Evolutionary conservation across 2,888 invertebrate genomes (phyloP).

Genomic region (Acrobasis repandana): DNA sequence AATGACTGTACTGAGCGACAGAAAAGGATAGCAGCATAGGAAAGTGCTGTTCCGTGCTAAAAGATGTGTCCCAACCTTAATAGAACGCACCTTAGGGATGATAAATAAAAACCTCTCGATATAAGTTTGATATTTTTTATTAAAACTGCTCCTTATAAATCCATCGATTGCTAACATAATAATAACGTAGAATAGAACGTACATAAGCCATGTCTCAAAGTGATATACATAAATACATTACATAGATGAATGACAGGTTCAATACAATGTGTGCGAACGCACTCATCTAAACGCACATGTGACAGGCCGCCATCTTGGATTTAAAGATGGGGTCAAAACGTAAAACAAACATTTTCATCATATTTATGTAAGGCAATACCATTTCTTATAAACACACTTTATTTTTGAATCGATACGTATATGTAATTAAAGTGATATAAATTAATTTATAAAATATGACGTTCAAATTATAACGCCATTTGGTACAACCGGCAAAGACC

Average conservation of each 20-base stretch:
- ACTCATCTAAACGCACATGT: slow-evolving; percentile 37
- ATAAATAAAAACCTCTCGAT: slow-evolving; percentile 44
- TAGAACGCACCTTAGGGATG: too few species aligned
- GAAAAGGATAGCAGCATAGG: too few species aligned
- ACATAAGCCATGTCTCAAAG: slow-evolving; percentile 74
- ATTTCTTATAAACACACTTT: neutral
- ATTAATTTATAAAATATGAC: too few species aligned
- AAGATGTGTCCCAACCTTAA: too few species aligned
- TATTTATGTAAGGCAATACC: neutral
- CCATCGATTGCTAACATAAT: slow-evolving; percentile 80
- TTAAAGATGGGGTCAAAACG: slow-evolving; percentile 23
- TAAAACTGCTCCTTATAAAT: slow-evolving; percentile 82
- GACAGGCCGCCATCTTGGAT: slow-evolving; percentile 43
- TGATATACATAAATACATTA: slow-evolving; percentile 66
- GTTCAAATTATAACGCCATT: neutral
- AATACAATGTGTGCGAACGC: slow-evolving; percentile 40
- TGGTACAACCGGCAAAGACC: slow-evolving; percentile 21
- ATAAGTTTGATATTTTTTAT: slow-evolving; percentile 76
- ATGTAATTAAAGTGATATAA: neutral
- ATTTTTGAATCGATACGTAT: neutral
- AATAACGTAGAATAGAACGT: slow-evolving; percentile 65
- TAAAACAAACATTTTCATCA: slow-evolving; percentile 21
- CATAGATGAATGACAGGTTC: slow-evolving; percentile 51
- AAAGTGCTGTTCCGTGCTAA: too few species aligned
- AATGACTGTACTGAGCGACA: too few species aligned